Evolutionary conservation across 2,797 vertebrate species (phyloP).

Genomic region (Tangara arthus): DNA sequence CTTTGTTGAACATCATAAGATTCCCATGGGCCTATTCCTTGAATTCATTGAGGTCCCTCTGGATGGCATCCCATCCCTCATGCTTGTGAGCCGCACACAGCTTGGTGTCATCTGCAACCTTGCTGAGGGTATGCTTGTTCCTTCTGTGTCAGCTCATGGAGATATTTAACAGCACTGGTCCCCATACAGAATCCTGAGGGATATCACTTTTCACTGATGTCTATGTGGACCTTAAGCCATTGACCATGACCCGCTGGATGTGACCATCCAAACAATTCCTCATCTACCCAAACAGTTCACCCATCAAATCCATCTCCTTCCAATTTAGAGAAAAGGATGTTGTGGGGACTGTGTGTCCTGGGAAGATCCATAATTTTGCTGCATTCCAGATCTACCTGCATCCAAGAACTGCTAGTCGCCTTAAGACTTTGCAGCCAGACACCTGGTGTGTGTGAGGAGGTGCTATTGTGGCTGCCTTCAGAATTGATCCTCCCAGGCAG

Average conservation of each 20-base stretch:
- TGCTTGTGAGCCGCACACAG: not conserved
- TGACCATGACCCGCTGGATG: not conserved
- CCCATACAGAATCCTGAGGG: rapidly evolving
- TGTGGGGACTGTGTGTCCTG: not conserved
- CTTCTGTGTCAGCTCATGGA: not conserved
- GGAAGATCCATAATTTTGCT: not conserved
- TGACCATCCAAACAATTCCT: not conserved
- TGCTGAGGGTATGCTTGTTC: not conserved
- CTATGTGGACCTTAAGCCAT: not conserved
- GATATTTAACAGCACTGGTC: not conserved
- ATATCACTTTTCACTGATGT: not conserved
- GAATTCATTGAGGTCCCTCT: not conserved
- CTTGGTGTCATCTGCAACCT: not conserved
- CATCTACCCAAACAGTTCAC: not conserved
- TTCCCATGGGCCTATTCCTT: not conserved
- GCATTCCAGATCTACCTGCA: not conserved
- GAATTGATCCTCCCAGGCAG: not conserved
- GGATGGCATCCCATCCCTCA: not conserved
- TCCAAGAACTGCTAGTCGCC: not conserved
- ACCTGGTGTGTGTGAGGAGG: no score
- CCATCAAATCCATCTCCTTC: not conserved
- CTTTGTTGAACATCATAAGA: not conserved
- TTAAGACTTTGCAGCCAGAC: not conserved
- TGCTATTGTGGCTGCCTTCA: not conserved
- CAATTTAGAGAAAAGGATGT: not conserved